A percentile compares a stretch with the other conserved stretches of the same genome.
These are phyloP conservation scores for Folsomia manolachei DNA, from an alignment of 2,888 invertebrate species.

Conservation along the genomic window DNA sequence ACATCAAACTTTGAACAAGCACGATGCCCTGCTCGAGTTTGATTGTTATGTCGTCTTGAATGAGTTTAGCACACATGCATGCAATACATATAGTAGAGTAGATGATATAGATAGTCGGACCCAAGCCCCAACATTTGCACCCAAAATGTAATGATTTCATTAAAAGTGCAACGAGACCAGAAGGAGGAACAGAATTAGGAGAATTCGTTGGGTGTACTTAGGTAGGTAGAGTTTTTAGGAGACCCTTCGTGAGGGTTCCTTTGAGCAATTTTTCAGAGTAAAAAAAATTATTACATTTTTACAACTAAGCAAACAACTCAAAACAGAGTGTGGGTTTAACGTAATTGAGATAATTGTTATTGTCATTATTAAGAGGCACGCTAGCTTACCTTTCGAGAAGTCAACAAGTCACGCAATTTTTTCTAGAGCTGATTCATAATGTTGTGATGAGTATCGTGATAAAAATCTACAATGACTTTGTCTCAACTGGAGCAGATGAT, in stretches of 20 bases:
- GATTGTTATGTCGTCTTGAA: not conserved
- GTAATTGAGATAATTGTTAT: constrained; percentile 29
- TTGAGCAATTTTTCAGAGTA: constrained; percentile 18
- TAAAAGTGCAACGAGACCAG: not conserved
- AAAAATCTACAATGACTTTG: too few relatives aligned
- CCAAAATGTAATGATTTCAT: constrained; percentile 15
- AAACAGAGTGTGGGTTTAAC: constrained; percentile 26
- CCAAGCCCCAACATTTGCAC: too few relatives aligned
- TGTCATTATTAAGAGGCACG: constrained; percentile 24
- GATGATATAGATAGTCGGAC: too few relatives aligned
- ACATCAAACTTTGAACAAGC: not conserved
- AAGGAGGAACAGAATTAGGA: constrained; percentile 1
- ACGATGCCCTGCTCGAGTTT: not conserved
- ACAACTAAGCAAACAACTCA: constrained; percentile 28
- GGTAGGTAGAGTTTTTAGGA: too few relatives aligned
- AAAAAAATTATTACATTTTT: constrained; percentile 26
- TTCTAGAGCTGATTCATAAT: not conserved
- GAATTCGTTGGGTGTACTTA: too few relatives aligned
- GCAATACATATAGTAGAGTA: too few relatives aligned
- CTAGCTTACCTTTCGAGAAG: constrained; percentile 2
- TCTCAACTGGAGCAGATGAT: not conserved
- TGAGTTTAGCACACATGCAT: too few relatives aligned
- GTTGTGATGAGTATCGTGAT: not conserved
- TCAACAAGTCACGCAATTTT: constrained; percentile 2
- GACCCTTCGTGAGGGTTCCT: constrained; percentile 11